Evolutionary conservation across 1,140 invertebrate genomes (phyloP).

Genomic region (Drosophila burlai): DNA sequence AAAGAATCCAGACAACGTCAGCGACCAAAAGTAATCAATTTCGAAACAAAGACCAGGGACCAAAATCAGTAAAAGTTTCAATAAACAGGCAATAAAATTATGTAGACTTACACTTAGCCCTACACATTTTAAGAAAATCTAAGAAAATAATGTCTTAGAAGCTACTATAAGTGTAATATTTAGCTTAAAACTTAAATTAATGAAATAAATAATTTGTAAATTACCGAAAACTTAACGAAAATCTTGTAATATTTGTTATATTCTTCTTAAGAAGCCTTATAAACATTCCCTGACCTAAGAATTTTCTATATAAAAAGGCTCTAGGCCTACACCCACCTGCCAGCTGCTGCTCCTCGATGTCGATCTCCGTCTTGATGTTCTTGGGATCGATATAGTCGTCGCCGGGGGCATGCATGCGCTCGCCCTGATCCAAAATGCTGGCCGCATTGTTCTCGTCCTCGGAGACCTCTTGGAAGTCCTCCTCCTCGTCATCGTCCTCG

Average conservation of each 20-base stretch:
- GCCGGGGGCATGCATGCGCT: slow-evolving; percentile 68
- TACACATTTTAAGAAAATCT: not conserved
- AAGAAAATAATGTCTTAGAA: not conserved
- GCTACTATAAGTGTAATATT: not conserved
- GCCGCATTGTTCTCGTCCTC: slow-evolving; percentile 87
- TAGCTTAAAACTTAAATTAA: not conserved
- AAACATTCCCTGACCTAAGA: not conserved
- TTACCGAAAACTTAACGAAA: not conserved
- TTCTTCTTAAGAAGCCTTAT: not conserved
- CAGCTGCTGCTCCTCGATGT: slow-evolving; percentile 68
- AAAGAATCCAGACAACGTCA: slow-evolving; percentile 52
- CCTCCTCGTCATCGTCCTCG: slow-evolving; percentile 87
- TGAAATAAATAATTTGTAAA: too few species aligned
- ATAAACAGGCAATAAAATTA: not conserved
- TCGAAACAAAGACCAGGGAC: slow-evolving; percentile 12
- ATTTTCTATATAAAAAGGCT: slow-evolving; percentile 7
- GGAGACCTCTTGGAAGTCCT: slow-evolving; percentile 89
- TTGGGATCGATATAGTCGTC: slow-evolving; percentile 74
- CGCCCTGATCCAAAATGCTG: slow-evolving; percentile 85
- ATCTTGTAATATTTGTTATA: too few species aligned
- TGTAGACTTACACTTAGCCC: not conserved
- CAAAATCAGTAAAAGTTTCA: not conserved
- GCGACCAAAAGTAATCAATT: slow-evolving; percentile 18
- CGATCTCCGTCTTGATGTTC: slow-evolving; percentile 76
- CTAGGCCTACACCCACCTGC: slow-evolving; percentile 65